These are phyloP conservation scores for Caenorhabditis sulstoni DNA, from an alignment of 2,888 invertebrate species.

Conservation along the genomic window DNA sequence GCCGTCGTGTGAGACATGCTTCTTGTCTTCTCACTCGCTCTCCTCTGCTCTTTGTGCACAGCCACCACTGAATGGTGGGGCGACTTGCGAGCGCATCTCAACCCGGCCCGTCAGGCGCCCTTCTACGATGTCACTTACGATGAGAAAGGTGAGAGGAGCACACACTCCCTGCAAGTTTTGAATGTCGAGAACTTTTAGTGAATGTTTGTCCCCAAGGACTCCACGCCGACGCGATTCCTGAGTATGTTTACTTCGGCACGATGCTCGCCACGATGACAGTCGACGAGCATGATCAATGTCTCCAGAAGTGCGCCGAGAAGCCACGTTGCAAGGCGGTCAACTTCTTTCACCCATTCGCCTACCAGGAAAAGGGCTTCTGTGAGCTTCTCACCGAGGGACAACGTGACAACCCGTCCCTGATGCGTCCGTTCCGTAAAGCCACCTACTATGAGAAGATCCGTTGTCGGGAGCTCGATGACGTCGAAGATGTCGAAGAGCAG, in stretches of 20 bases:
- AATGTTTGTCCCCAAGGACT: slow-evolving; percentile 78
- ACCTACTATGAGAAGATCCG: slow-evolving; percentile 79
- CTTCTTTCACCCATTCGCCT: slow-evolving; percentile 78
- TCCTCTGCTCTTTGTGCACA: slow-evolving; percentile 23
- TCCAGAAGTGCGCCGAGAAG: slow-evolving; percentile 74
- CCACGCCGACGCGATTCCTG: slow-evolving; percentile 78
- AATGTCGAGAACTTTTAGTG: too few relatives aligned
- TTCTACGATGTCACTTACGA: slow-evolving; percentile 80
- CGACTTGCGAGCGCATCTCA: slow-evolving; percentile 78
- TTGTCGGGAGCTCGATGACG: slow-evolving; percentile 71
- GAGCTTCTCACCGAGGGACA: slow-evolving; percentile 79
- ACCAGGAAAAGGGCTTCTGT: slow-evolving; percentile 78
- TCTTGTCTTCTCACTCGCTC: slow-evolving; percentile 11
- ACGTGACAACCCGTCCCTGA: slow-evolving; percentile 78
- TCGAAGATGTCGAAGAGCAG: slow-evolving; percentile 60
- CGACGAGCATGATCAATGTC: slow-evolving; percentile 74
- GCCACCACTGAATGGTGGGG: slow-evolving; percentile 80
- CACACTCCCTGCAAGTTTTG: not conserved
- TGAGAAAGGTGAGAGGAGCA: slow-evolving; percentile 73
- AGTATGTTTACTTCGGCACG: slow-evolving; percentile 79
- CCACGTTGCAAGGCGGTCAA: slow-evolving; percentile 78
- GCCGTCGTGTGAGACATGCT: slow-evolving; percentile 47
- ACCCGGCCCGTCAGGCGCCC: slow-evolving; percentile 74
- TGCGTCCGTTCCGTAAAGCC: slow-evolving; percentile 79
- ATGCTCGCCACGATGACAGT: slow-evolving; percentile 78